Conservation (phyloP, 2,113 vertebrate genomes). For the Odocoileus virginianus region DNA sequence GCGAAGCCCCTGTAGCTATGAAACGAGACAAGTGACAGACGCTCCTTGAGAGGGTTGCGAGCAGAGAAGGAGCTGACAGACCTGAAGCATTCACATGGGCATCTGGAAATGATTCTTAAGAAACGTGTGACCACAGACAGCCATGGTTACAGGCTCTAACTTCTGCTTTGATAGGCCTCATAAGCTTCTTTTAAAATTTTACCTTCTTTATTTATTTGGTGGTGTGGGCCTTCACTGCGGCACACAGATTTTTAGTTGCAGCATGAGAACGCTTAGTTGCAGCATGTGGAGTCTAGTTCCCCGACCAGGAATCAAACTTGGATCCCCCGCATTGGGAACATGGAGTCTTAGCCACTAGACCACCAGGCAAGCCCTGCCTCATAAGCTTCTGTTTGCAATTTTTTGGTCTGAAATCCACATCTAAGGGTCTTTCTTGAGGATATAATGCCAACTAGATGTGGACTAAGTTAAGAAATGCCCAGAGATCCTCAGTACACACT, state of each 20-base stretch:
- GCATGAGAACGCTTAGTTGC: not conserved
- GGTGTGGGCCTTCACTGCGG: accelerated
- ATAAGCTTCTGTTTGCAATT: not conserved
- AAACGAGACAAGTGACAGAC: not conserved
- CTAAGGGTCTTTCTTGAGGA: not conserved
- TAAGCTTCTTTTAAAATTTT: not conserved
- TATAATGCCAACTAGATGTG: not conserved
- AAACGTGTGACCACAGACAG: not conserved
- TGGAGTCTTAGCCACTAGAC: not conserved
- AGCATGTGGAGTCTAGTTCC: not conserved
- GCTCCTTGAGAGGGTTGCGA: not conserved
- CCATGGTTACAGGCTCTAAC: not conserved
- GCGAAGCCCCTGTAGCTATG: not conserved
- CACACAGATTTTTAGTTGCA: not conserved
- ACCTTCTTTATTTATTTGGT: not conserved
- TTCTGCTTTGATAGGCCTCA: not conserved
- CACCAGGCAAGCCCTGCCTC: not conserved
- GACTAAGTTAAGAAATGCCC: not conserved
- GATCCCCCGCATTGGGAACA: not conserved
- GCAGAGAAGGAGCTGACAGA: not conserved
- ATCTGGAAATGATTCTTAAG: not conserved
- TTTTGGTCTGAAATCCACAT: not conserved
- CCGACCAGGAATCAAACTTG: not conserved
- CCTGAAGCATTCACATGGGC: not conserved
- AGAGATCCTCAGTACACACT: not conserved